phyloP scores from a whole-genome alignment of 2,888 invertebrate genomes.

The Synergus umbraculus region DNA sequence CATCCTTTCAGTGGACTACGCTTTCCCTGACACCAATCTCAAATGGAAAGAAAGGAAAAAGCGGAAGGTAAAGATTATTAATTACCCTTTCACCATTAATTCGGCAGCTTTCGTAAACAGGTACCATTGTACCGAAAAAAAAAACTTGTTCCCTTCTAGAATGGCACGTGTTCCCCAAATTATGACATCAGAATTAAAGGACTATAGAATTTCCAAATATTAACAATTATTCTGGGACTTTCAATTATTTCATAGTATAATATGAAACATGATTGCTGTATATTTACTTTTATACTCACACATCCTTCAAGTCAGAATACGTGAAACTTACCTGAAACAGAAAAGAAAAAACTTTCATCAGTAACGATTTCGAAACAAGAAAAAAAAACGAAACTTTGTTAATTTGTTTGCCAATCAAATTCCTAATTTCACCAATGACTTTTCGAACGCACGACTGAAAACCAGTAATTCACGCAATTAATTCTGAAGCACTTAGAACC shows the following conservation, averaged over 20 bases:
- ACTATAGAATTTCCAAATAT: too few species aligned
- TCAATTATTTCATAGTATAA: not conserved
- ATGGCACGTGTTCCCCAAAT: not conserved
- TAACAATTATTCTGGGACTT: too few species aligned
- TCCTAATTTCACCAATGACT: not conserved
- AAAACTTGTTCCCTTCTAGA: not conserved
- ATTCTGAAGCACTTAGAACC: slow-evolving; percentile 3
- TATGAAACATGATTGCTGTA: not conserved
- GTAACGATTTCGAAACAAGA: not conserved
- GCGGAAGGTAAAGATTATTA: slow-evolving; percentile 5
- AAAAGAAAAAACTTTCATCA: not conserved
- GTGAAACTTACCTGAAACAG: slow-evolving; percentile 26
- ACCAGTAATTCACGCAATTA: not conserved
- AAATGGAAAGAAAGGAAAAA: not conserved
- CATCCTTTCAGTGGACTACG: slow-evolving; percentile 25
- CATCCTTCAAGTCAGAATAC: not conserved
- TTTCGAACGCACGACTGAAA: not conserved
- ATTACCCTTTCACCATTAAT: slow-evolving; percentile 16
- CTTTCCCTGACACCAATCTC: not conserved
- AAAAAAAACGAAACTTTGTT: too few species aligned
- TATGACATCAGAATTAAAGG: not conserved
- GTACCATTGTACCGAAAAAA: slow-evolving; percentile 2
- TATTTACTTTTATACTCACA: slow-evolving; percentile 2
- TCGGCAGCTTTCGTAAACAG: slow-evolving; percentile 15
- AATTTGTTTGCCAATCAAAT: not conserved